A percentile compares a stretch with the other conserved stretches of the same genome.
Evolutionary conservation across 1,140 invertebrate species (phyloP).

Genomic region (Mycetomoellerius zeteki): DNA sequence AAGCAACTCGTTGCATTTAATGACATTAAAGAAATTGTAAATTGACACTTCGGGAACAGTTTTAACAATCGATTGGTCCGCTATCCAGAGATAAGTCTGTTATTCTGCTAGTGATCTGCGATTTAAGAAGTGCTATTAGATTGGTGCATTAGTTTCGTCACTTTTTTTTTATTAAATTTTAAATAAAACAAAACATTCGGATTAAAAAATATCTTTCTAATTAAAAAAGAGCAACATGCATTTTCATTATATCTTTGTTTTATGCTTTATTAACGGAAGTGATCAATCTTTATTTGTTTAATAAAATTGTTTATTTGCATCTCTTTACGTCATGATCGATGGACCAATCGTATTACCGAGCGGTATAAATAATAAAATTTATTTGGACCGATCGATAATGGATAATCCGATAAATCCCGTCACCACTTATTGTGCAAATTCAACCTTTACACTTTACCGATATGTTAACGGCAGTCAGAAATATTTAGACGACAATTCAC

Average conservation of each 20-base stretch:
- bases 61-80: background rate
- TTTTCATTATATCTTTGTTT: background rate
- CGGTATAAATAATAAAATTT: constrained; percentile 48
- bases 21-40: constrained; percentile 23
- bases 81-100: background rate
- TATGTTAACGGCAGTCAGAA: constrained; percentile 17
- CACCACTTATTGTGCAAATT: constrained; percentile 35
- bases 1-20: background rate
- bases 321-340: background rate
- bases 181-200: background rate
- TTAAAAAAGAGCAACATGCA: background rate
- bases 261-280: background rate
- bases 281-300: background rate
- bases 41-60: background rate
- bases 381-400: constrained; percentile 36
- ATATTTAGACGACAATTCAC: constrained; percentile 29
- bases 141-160: background rate
- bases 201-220: background rate
- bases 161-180: background rate
- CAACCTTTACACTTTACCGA: constrained; percentile 32
- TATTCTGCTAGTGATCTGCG: background rate
- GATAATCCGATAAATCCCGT: constrained; percentile 48
- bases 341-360: background rate
- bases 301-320: background rate
- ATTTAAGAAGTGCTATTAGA: background rate